Base-by-base conservation (phyloP, 2,888 invertebrate genomes). In the Idaea straminata region DNA sequence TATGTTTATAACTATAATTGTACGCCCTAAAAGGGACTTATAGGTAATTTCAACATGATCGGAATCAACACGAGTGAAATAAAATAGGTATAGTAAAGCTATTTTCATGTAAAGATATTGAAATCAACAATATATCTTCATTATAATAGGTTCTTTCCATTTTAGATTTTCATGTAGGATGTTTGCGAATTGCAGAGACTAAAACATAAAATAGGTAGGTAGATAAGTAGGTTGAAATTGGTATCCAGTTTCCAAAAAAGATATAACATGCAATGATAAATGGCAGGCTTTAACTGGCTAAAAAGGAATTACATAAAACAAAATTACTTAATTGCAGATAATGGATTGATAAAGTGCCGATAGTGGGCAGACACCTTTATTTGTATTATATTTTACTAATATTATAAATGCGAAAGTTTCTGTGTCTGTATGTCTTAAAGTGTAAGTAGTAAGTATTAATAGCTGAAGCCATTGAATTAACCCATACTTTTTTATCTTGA, bases 131-230 rank as follows among this genome's bases (percentile, higher is more conserved):
- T 47, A 6, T 47, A 47, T 47, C 47, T 47, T 47, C 47, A 10
- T 10, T 47, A 47, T 47, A 47, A 47, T 47, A 47, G 47, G 0
- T 47, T 47, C 13, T 47, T 13, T 47, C 47, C 47, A 47, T 47
- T 47, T 47, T 47, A 47, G 47, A 47, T 47, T 47, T 47, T 47
- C 47, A 47, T 47, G 47, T 47, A 47, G 47, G 47, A 47, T n/a
- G 47, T 47, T 47, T 7, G 47, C 47, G 47, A 47, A 47, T 47
- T 47, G 13, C 47, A 47, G 47, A 47, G 47, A 47, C 47, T 47
- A 47, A 13, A 47, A 47, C 47, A 47, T 47, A 13, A 47, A 47
- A 47, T 47, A 47, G 47, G 47, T 47, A 47, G 47, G 47, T 13
- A 47, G 47, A 47, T 47, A 47, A 47, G 47, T 47, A 47, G 47